Evolutionary conservation across 2,113 vertebrate species (phyloP), one percentile per base, ranked within the genome.

Genomic region (Notarius lentiginosus): DNA sequence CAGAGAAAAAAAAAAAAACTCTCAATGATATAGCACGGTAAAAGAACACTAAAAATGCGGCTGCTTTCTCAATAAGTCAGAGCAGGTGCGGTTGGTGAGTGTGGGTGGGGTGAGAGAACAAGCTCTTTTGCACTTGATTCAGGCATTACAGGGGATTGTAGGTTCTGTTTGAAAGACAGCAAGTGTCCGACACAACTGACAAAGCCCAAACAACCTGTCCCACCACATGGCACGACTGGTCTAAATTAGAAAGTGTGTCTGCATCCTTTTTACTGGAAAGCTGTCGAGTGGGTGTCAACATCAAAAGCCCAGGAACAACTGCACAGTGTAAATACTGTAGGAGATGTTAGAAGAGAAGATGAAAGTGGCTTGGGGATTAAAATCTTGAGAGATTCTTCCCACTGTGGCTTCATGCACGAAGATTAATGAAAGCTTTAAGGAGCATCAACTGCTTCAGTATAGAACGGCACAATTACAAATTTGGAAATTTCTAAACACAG

Each of bases 321-420:
- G 75, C 30, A 82, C 85, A 84, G 58, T 72, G 81, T 88, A 86
- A 91, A 91, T 86, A 87, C 65, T 88, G 84, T 30, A 88, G 55
- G 77, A 80, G 86, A 90, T 90, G 90, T 88, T 82, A 80, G 86
- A 91, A 90, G 90, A 88, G 68, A 84, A 87, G 88, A 86, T 89
- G 82, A 86, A 91, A 89, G 47, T 77, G 70, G 58, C 79, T 79
- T 60, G 34, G 84, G 84, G 89, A 87, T 88, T 86, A 90, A 90
- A 87, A 84, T 51, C 70, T 47, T 49, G 30, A 30, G 12, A 81
- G 79, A 84, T 84, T 89, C 90, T 92, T 92, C 86, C 84, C 55
- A 90, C 84, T 83, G 9, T 87, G 85, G 70, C 84, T 86, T 86
- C 89, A 90, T 84, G 91, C 91, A 93, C 84, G 91, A 65, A 90